Base-by-base conservation (phyloP, 1,140 invertebrate species). In the Macrostomum lignano region DNA sequence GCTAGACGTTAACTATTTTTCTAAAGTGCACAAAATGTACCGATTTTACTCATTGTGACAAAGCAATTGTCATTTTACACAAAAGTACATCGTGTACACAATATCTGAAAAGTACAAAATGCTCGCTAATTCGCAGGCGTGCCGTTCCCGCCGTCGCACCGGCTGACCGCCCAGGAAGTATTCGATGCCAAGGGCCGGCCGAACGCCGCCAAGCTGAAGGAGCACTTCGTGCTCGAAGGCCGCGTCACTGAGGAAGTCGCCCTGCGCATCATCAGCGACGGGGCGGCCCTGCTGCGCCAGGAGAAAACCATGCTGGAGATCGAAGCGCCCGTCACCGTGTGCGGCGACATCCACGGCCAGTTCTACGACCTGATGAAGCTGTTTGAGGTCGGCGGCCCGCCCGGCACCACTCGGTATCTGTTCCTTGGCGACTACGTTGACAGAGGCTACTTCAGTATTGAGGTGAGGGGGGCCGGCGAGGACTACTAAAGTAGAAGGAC, bases 301-400 rank as follows among this genome's bases (percentile, higher is more conserved):
- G 88, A 98, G 64, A 91, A 91, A 63, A 98, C 88, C 38, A 96
- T 98, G 86, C 86, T 98, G 53, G 84, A 96, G 60, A 93, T 98
- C 58, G 86, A 96, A 66, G 88, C 88, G 47, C 88, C 88, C 43
- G 86, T 96, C 51, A 96, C 88, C 61, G 34, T 32, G 11, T 32
- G 31, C n/a, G 34, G 28, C 15, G 34, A 36, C 31, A 30, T 36
- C n/a, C 34, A 36, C 31, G 34, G 34, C n/a, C 34, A 36, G 24
- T 36, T 29, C 17, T 36, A 13, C 31, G 34, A 36, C 24, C 13
- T 36, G 21, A 14, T 36, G 15, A 36, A 33, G 21, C 14, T 36
- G 3, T 36, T 36, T 21, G 17, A 10, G 15, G 25, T 14, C 10
- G 24, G 34, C 22, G 34, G 34, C 22, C 7, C 20, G 3, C 23